A percentile compares a stretch with the other conserved stretches of the same genome.
phyloP scores from a whole-genome alignment of 2,797 vertebrate genomes.

The Phylloscopus collybita region DNA sequence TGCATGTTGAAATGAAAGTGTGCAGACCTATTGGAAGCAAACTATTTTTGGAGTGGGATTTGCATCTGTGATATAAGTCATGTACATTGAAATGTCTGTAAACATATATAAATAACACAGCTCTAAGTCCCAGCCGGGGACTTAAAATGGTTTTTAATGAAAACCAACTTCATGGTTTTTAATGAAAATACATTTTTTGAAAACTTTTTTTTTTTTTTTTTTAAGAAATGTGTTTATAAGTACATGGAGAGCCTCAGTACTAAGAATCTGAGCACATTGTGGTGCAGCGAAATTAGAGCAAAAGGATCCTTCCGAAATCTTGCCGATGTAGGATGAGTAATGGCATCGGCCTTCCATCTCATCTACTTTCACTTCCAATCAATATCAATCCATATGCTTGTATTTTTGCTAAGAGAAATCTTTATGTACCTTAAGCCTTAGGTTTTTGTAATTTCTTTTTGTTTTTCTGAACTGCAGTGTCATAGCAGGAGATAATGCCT shows the following conservation, averaged over 20 bases:
- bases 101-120: not conserved
- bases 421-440: not conserved
- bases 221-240: not conserved
- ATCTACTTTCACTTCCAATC: not conserved
- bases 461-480: not conserved
- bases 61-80: not conserved
- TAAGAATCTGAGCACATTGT: not conserved
- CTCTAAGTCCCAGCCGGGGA: not conserved
- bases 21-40: not conserved
- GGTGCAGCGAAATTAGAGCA: not conserved
- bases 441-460: accelerated
- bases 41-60: not conserved
- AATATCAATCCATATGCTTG: not conserved
- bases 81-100: not conserved
- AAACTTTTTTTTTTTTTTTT: not conserved
- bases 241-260: not conserved
- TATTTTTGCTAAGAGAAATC: not conserved
- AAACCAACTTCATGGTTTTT: not conserved
- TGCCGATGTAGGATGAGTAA: not conserved
- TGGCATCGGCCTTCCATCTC: not conserved
- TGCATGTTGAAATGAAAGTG: not conserved
- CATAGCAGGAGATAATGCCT: not conserved
- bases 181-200: not conserved
- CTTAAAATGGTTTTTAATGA: not conserved
- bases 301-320: not conserved